Evolutionary conservation across 2,888 invertebrate genomes (phyloP).

Genomic region (Pristionchus arcanus): DNA sequence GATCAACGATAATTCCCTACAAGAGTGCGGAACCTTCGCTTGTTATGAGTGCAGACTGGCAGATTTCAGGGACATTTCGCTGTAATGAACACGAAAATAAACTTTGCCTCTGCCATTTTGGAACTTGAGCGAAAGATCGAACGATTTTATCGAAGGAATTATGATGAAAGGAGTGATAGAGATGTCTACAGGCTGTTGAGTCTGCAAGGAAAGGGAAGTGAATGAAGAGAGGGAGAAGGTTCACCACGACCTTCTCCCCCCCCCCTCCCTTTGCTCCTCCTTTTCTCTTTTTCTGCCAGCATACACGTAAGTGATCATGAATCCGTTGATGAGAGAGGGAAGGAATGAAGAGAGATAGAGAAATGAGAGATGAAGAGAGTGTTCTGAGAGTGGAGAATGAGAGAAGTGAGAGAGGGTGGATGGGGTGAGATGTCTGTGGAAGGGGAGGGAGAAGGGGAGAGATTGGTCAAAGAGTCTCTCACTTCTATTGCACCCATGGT

Average conservation of each 20-base stretch:
- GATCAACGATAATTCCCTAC: not conserved
- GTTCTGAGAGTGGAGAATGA: not conserved
- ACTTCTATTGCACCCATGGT: constrained; percentile 5
- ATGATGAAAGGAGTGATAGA: not conserved
- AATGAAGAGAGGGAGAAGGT: not conserved
- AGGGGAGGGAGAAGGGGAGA: not conserved
- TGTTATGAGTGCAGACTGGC: constrained; percentile 19
- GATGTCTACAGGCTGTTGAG: not conserved
- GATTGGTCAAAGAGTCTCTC: constrained; percentile 5
- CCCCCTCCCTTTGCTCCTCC: not conserved
- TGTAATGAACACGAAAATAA: not conserved
- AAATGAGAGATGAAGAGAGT: not conserved
- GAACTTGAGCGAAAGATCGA: too few relatives aligned
- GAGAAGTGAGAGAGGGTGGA: not conserved
- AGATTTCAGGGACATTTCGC: not conserved
- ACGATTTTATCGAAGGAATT: too few relatives aligned
- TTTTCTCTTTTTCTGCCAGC: constrained; percentile 23
- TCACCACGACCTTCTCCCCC: constrained; percentile 4
- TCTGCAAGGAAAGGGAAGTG: not conserved
- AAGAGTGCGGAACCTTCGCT: not conserved
- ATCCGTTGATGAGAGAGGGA: not conserved
- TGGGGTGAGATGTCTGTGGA: not conserved
- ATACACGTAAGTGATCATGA: constrained; percentile 41
- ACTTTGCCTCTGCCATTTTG: not conserved
- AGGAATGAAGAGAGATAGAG: constrained; percentile 21